Conservation (phyloP, 2,888 invertebrate species). For the Synergus umbraculus region DNA sequence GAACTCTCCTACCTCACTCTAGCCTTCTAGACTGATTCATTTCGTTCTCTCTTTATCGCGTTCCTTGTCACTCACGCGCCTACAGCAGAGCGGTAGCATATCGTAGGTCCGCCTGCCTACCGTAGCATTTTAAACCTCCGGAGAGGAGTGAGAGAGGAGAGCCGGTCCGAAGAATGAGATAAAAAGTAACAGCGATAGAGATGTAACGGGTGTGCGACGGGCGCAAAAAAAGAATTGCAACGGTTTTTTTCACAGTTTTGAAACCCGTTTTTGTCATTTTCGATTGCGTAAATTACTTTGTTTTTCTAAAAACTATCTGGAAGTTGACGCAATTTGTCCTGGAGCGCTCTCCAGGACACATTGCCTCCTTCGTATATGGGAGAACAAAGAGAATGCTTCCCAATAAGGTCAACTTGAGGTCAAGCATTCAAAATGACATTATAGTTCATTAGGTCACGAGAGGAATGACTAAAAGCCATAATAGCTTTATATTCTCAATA, state of each 20-base stretch:
- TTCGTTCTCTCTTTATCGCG: conserved; percentile 52
- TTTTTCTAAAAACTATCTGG: too few relatives aligned
- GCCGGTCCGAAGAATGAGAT: conserved; percentile 42
- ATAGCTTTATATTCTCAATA: not conserved
- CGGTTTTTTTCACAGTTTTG: not conserved
- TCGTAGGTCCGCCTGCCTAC: conserved; percentile 59
- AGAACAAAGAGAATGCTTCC: too few relatives aligned
- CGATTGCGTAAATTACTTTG: too few relatives aligned
- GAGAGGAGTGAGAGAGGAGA: conserved; percentile 27
- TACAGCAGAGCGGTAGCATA: conserved; percentile 62
- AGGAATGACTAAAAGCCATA: too few relatives aligned
- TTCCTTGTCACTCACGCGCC: conserved; percentile 56
- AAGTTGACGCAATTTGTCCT: too few relatives aligned
- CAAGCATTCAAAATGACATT: too few relatives aligned
- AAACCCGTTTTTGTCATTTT: too few relatives aligned
- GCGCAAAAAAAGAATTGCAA: conserved; percentile 7
- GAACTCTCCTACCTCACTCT: conserved; percentile 43
- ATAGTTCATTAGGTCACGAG: too few relatives aligned
- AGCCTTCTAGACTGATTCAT: conserved; percentile 38
- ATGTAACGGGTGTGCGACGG: conserved; percentile 59
- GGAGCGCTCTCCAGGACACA: too few relatives aligned
- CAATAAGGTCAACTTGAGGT: too few relatives aligned
- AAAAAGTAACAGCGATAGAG: conserved; percentile 53
- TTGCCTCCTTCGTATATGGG: too few relatives aligned
- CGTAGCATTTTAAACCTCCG: conserved; percentile 62